phyloP scores from a whole-genome alignment of 2,888 invertebrate species.

The Mythimna lalbum region DNA sequence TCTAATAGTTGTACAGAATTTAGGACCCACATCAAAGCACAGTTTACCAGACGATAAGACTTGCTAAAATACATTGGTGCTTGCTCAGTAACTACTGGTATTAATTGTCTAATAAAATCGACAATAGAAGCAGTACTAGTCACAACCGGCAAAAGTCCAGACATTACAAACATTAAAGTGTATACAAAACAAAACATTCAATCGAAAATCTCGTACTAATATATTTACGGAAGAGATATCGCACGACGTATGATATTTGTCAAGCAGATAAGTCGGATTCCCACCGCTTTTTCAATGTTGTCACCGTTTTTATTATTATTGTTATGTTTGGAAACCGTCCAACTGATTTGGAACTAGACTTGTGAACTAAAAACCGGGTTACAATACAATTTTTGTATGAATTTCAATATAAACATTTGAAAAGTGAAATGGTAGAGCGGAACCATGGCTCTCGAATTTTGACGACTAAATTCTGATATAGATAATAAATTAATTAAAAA shows the following conservation, averaged over 20 bases:
- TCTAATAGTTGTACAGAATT: background rate
- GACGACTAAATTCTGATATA: background rate
- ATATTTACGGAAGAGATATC: constrained; percentile 56
- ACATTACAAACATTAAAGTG: constrained; percentile 42
- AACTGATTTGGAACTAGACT: constrained; percentile 40
- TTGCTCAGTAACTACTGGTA: background rate
- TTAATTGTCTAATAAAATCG: background rate
- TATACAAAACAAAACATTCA: constrained; percentile 57
- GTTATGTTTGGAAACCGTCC: constrained; percentile 54
- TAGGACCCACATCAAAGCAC: background rate
- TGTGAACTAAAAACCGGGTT: constrained; percentile 32
- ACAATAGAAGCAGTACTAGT: background rate
- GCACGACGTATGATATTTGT: constrained; percentile 33
- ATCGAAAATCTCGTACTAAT: constrained; percentile 21
- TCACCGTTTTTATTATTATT: constrained; percentile 50
- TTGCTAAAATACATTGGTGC: background rate
- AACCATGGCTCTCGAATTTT: constrained; percentile 29
- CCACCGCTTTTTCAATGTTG: constrained; percentile 39
- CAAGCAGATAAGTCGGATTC: constrained; percentile 42
- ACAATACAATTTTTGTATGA: constrained; percentile 4
- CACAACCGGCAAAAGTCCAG: background rate
- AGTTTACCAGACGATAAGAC: background rate
- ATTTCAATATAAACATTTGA: constrained; percentile 5
- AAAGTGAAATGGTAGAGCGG: constrained; percentile 24
- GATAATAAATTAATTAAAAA: constrained; percentile 35